Percentiles rank a stretch among this genome's conserved stretches.
These are phyloP conservation scores for Malurus alboscapulatus DNA, from an alignment of 2,113 vertebrate species.

Conservation along the genomic window DNA sequence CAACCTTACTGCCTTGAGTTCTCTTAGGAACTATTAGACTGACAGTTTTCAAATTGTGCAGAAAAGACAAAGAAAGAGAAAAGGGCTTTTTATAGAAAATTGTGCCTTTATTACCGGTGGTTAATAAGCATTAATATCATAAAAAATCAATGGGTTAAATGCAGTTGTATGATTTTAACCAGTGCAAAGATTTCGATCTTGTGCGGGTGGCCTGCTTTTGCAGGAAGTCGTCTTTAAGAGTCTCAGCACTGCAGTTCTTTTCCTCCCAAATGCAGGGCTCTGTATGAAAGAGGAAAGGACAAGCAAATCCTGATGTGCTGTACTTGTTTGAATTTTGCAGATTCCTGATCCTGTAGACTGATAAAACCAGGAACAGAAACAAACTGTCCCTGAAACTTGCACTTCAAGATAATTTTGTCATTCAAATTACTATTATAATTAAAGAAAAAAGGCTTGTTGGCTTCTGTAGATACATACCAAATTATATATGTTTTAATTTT, in stretches of 20 bases:
- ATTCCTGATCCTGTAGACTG: background rate
- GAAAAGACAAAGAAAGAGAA: conserved; percentile 58
- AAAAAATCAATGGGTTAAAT: conserved; percentile 56
- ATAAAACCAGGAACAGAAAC: background rate
- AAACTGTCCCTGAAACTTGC: background rate
- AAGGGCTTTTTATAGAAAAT: conserved; percentile 58
- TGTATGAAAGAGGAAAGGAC: background rate
- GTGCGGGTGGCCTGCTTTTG: background rate
- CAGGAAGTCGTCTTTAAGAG: background rate
- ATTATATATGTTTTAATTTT: conserved; percentile 7
- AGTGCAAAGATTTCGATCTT: background rate
- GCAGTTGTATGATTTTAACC: background rate
- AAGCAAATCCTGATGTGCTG: background rate
- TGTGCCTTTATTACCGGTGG: conserved; percentile 40
- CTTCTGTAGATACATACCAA: background rate
- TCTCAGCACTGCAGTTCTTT: background rate
- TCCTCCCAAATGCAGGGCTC: background rate
- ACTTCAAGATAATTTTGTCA: background rate
- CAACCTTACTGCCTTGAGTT: conserved; percentile 53
- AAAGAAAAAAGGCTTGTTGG: background rate
- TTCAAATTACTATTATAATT: background rate
- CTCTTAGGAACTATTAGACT: conserved; percentile 66
- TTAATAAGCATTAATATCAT: conserved; percentile 31
- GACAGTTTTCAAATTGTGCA: conserved; percentile 54
- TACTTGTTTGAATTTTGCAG: background rate